Percentiles rank a stretch among this genome's conserved stretches.
Evolutionary conservation across 2,888 invertebrate species (phyloP).

Genomic region (Drosophila stalkeri): DNA sequence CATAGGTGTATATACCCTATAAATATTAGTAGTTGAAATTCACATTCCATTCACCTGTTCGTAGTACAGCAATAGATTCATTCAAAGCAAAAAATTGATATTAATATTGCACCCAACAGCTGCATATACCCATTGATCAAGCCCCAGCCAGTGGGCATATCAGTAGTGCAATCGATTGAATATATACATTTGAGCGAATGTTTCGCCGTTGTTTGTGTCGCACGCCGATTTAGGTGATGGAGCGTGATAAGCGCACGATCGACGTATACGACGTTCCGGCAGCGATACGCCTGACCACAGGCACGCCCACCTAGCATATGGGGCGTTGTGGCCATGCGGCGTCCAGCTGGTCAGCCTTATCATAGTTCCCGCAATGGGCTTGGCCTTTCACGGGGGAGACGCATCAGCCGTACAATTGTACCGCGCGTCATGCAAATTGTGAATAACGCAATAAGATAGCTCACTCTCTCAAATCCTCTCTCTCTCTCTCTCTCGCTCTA

Average conservation of each 20-base stretch:
- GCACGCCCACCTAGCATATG: conserved; percentile 25
- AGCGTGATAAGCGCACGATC: conserved; percentile 30
- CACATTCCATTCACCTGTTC: conserved; percentile 7
- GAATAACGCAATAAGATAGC: conserved; percentile 44
- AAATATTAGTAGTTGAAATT: neutral
- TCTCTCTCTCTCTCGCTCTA: neutral
- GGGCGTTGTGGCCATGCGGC: conserved; percentile 37
- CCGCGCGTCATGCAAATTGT: conserved; percentile 41
- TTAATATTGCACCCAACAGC: conserved; percentile 4
- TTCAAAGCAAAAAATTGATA: neutral
- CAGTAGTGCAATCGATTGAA: conserved; percentile 23
- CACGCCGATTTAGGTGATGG: conserved; percentile 26
- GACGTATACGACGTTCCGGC: conserved; percentile 43
- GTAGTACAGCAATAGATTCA: neutral
- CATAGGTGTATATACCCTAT: neutral
- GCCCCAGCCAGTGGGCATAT: conserved; percentile 12
- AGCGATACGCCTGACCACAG: conserved; percentile 19
- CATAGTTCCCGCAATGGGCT: conserved; percentile 22
- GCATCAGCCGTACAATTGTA: conserved; percentile 24
- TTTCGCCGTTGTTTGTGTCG: conserved; percentile 10
- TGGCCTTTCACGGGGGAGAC: conserved; percentile 35
- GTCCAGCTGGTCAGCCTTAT: conserved; percentile 46
- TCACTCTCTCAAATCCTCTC: neutral
- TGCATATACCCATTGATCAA: conserved; percentile 16
- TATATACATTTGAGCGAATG: neutral